Evolutionary conservation across 2,888 invertebrate species (phyloP).

Genomic region (Drosophila mulleri): DNA sequence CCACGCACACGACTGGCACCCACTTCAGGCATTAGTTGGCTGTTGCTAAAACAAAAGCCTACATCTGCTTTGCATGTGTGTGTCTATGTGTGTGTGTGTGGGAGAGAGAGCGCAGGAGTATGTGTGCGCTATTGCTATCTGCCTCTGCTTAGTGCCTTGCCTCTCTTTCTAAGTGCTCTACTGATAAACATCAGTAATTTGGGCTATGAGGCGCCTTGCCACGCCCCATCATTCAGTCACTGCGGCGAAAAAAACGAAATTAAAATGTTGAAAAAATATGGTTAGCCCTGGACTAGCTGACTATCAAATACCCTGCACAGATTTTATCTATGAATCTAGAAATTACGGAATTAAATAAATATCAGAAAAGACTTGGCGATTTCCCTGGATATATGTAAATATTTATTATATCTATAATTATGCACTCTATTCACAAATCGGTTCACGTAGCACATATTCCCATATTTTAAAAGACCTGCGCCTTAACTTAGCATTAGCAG

Average conservation of each 20-base stretch:
- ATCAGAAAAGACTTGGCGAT: too few species aligned
- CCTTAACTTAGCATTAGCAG: conserved; percentile 1
- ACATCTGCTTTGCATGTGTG: conserved; percentile 64
- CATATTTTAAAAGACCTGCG: neutral
- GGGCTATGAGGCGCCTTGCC: conserved; percentile 37
- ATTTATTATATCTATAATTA: neutral
- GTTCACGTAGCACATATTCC: neutral
- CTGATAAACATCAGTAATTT: conserved; percentile 79
- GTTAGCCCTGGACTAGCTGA: neutral
- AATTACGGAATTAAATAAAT: neutral
- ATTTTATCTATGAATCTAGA: neutral
- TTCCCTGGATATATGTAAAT: neutral
- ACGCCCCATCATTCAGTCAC: conserved; percentile 60
- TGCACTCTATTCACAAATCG: neutral
- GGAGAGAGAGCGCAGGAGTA: conserved; percentile 14
- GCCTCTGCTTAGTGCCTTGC: neutral
- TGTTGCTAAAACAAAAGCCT: conserved; percentile 79
- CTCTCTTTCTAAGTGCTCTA: conserved; percentile 35
- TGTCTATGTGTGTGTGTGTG: conserved; percentile 17
- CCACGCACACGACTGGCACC: conserved; percentile 69
- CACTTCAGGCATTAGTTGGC: conserved; percentile 69
- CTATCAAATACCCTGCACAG: conserved; percentile 21
- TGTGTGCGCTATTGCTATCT: conserved; percentile 11
- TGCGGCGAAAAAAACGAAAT: conserved; percentile 62
- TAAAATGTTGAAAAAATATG: conserved; percentile 39